Evolutionary conservation across 2,797 vertebrate species (phyloP).

Genomic region (Rhabdophis nuchalis): DNA sequence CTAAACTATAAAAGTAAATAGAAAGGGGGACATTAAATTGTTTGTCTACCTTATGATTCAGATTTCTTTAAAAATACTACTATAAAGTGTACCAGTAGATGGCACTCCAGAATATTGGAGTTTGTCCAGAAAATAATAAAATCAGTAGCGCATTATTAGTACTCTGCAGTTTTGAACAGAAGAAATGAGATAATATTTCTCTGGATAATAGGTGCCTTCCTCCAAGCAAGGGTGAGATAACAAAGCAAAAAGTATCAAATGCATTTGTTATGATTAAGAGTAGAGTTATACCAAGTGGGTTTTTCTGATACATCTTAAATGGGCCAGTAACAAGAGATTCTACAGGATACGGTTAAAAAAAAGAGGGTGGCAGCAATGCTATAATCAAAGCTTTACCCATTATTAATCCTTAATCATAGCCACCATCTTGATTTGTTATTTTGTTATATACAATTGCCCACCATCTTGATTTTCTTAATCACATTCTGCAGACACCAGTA

Average conservation of each 20-base stretch:
- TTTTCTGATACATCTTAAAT: neutral
- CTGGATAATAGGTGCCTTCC: neutral
- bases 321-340: neutral
- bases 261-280: neutral
- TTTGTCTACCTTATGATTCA: neutral
- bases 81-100: constrained; percentile 22
- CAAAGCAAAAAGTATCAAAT: neutral
- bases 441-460: neutral
- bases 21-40: neutral
- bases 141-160: neutral
- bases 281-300: neutral
- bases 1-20: neutral
- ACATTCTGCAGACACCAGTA: neutral
- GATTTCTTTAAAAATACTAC: constrained; percentile 6
- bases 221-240: neutral
- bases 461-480: neutral
- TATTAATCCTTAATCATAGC: neutral
- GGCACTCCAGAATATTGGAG: constrained; percentile 30
- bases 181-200: neutral
- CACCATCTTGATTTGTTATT: neutral
- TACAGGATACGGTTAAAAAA: neutral
- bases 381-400: neutral
- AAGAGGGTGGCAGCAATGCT: neutral
- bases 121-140: constrained; percentile 5
- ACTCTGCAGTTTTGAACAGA: neutral